A percentile compares a stretch with the other conserved stretches of the same genome.
Conservation (phyloP, 2,888 invertebrate species). For the Cephus nigrinus region DNA sequence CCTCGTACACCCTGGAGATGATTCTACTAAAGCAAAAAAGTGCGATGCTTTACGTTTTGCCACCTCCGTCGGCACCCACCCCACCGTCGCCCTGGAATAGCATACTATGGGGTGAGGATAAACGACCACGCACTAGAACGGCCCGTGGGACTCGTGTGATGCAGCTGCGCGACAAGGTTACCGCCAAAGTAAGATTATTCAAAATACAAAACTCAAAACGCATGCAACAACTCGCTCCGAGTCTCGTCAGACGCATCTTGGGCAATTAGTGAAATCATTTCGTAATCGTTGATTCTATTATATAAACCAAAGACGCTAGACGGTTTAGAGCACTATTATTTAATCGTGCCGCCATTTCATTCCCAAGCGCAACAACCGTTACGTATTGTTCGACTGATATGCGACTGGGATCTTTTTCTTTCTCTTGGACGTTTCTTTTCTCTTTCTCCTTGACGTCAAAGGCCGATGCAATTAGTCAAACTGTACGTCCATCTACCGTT, state of each 20-base stretch:
- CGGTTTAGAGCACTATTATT: constrained; percentile 28
- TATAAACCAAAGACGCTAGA: neutral
- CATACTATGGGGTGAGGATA: constrained; percentile 58
- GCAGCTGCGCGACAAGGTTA: constrained; percentile 41
- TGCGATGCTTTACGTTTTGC: constrained; percentile 68
- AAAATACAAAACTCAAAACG: neutral
- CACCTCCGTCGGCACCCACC: constrained; percentile 67
- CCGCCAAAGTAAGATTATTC: constrained; percentile 41
- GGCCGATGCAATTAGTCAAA: neutral
- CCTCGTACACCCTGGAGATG: constrained; percentile 27
- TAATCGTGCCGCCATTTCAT: constrained; percentile 40
- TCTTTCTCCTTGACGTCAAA: constrained; percentile 5
- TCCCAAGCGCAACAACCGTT: constrained; percentile 41
- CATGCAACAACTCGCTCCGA: neutral
- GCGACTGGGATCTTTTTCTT: constrained; percentile 8
- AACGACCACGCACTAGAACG: constrained; percentile 26
- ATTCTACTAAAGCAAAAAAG: constrained; percentile 51
- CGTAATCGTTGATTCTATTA: neutral
- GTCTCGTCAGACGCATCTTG: neutral
- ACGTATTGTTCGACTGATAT: constrained; percentile 34
- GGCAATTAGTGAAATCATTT: neutral
- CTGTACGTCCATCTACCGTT: neutral
- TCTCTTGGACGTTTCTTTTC: constrained; percentile 19
- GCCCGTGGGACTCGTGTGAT: constrained; percentile 35
- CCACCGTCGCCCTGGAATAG: constrained; percentile 68